phyloP scores from a whole-genome alignment of 2,113 vertebrate genomes.

The Brienomyrus longianalis region DNA sequence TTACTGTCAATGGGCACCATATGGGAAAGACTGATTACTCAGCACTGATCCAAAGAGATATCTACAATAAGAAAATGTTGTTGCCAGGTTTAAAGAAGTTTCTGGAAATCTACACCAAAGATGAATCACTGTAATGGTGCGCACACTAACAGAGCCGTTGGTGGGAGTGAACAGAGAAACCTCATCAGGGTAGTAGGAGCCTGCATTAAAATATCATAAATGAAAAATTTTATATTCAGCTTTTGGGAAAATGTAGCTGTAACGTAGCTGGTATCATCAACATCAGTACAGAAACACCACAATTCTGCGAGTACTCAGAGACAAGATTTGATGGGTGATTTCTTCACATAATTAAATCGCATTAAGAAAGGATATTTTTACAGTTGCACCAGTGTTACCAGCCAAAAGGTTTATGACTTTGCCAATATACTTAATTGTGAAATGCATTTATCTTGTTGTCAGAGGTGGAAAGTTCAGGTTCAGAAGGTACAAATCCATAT shows the following conservation, averaged over 20 bases:
- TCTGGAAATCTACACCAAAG: neutral
- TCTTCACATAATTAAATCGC: neutral
- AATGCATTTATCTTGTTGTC: too few relatives aligned
- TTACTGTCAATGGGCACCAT: neutral
- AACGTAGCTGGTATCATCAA: neutral
- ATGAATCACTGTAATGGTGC: neutral
- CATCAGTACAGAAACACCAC: neutral
- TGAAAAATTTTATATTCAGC: neutral
- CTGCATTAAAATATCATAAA: neutral
- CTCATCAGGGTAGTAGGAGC: neutral
- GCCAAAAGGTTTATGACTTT: too few relatives aligned
- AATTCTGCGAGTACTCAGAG: neutral
- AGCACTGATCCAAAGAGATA: neutral
- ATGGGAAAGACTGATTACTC: neutral
- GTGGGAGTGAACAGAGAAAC: neutral
- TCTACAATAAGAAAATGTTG: neutral
- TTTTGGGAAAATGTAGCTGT: neutral
- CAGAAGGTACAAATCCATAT: too few relatives aligned
- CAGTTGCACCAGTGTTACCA: neutral
- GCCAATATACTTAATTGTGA: too few relatives aligned
- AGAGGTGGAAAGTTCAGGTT: too few relatives aligned
- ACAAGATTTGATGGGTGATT: neutral
- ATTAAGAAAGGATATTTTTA: neutral
- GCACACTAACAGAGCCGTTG: neutral
- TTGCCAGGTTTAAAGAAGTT: neutral